Evolutionary conservation across 2,888 invertebrate species (phyloP), one percentile per base, ranked within the genome.

Genomic region (Junonia oenone): DNA sequence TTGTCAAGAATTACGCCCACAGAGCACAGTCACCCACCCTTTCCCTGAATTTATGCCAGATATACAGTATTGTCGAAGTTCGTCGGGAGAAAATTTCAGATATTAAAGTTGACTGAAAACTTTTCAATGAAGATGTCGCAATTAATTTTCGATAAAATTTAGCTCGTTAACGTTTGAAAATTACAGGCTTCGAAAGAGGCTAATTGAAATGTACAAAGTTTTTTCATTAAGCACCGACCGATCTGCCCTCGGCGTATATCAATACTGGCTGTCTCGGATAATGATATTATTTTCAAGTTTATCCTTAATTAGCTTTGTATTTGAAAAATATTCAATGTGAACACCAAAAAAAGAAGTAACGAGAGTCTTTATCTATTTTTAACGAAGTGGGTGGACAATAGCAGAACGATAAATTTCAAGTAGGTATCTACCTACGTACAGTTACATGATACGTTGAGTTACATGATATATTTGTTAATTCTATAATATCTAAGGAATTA

Each of bases 81-180:
- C 63, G 56, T 46, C 55, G 58, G 62, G 73, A 74, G 73, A 78
- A 83, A 84, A 79, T 83, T 79, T 81, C 54, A 75, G 78, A 81
- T 81, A 83, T 78, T 78, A 78, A 82, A 84, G 75, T 83, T 76
- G 71, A 80, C 75, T 78, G 72, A 73, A 78, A 83, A 86, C 72
- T 89, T 87, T 85, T 79, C 82, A 81, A 83, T 83, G 84, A 83
- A 87, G 86, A 86, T 83, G 87, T 88, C 83, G 85, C 85, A 87
- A 89, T 88, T 89, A 89, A 88, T 89, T 88, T 88, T 84, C 86
- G 83, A 86, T 87, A 83, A 86, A 88, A 85, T 88, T 86, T 81
- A 81, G 83, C 84, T 86, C 88, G 86, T 87, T 88, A 87, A 86
- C 86, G 81, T 81, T 78, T 72, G 76, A 75, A 84, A 85, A 83